Conservation (phyloP, 2,113 vertebrate genomes). For the Mirza zaza region DNA sequence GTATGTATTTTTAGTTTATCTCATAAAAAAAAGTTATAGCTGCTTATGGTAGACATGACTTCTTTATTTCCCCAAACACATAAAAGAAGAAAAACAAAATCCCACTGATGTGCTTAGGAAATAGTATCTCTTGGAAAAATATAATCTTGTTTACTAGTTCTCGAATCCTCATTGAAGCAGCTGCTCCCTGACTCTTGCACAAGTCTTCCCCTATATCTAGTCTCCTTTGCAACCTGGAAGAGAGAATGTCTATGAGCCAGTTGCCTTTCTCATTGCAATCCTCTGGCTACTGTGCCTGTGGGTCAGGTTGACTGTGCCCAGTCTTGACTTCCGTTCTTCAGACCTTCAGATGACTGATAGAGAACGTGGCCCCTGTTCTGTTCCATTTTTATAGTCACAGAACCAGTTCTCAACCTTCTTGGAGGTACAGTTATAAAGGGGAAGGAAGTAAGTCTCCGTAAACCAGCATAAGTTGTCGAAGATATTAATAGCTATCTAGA, state of each 20-base stretch:
- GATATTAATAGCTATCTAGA: background rate
- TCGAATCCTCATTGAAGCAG: background rate
- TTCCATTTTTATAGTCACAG: background rate
- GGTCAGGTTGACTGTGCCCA: background rate
- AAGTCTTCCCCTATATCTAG: background rate
- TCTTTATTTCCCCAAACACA: constrained; percentile 55
- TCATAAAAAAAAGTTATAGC: constrained; percentile 52
- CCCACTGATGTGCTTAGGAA: constrained; percentile 35
- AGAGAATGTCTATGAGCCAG: background rate
- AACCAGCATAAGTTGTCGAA: background rate
- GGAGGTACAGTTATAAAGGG: background rate
- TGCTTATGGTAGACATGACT: constrained; percentile 49
- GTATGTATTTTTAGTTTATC: constrained; percentile 71
- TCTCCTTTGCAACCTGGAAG: background rate
- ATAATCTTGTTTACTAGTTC: background rate
- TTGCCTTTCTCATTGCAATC: background rate
- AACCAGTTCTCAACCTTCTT: background rate
- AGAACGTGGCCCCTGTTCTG: background rate
- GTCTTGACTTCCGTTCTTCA: background rate
- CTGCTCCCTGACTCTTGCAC: background rate
- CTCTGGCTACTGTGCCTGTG: background rate
- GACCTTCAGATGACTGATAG: background rate
- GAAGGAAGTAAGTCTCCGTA: background rate
- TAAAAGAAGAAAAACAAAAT: constrained; percentile 51
- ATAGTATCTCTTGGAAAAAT: constrained; percentile 11